Conservation (phyloP, 2,797 vertebrate genomes). For the Acrocephalus scirpaceus region DNA sequence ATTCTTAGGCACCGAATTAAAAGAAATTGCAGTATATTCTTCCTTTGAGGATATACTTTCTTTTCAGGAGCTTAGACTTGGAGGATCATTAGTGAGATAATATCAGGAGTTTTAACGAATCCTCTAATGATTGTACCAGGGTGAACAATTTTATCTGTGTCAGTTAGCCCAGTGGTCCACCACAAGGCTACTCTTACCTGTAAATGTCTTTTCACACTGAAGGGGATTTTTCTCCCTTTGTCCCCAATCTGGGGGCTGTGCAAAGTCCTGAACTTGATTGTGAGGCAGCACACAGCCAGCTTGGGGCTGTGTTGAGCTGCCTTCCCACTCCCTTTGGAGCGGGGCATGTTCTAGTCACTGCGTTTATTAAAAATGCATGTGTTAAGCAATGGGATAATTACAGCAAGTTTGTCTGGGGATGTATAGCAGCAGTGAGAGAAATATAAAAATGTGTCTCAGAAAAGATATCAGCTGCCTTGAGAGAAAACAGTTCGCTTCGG, state of each 20-base stretch:
- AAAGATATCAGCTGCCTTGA: neutral
- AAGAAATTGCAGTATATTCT: neutral
- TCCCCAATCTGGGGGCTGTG: neutral
- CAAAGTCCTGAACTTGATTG: neutral
- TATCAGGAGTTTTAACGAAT: slow-evolving; percentile 8
- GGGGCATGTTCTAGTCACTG: neutral
- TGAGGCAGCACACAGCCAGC: fast-evolving
- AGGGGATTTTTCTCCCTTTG: neutral
- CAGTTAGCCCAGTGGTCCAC: neutral
- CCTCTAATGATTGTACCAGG: neutral
- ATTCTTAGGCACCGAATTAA: neutral
- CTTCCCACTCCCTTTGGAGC: neutral
- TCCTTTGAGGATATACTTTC: slow-evolving; percentile 14
- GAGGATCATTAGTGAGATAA: slow-evolving; percentile 16
- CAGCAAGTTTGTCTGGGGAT: neutral
- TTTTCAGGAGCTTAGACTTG: neutral
- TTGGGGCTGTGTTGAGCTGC: neutral
- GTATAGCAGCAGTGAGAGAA: neutral
- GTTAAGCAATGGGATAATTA: slow-evolving; percentile 3
- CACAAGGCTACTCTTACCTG: neutral
- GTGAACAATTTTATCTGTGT: neutral
- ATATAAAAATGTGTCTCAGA: neutral
- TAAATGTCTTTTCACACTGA: neutral
- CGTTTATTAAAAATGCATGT: slow-evolving; percentile 28
- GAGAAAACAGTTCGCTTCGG: fast-evolving